These are phyloP conservation scores for Adineta ricciae DNA, from an alignment of 2,888 invertebrate genomes.

Conservation along the genomic window DNA sequence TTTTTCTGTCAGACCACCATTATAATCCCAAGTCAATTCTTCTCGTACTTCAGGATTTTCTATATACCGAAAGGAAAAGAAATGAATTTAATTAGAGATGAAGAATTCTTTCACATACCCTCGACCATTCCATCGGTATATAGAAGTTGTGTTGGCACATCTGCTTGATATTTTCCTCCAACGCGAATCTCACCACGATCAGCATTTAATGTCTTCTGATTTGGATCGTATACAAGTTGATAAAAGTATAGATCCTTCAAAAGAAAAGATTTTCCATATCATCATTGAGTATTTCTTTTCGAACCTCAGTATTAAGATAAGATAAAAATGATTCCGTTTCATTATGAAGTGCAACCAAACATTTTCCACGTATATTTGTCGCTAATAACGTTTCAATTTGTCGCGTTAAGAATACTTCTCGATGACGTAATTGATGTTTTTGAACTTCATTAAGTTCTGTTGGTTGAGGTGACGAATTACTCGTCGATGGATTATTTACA, in stretches of 20 bases:
- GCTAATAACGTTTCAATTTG: slow-evolving; percentile 53
- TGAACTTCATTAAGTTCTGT: slow-evolving; percentile 26
- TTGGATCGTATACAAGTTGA: slow-evolving; percentile 96
- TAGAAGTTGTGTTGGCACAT: slow-evolving; percentile 57
- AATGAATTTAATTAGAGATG: neutral
- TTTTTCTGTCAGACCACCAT: slow-evolving; percentile 74
- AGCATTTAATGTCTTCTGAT: slow-evolving; percentile 92
- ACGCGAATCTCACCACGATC: slow-evolving; percentile 86
- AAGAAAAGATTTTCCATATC: neutral
- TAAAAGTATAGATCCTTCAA: slow-evolving; percentile 81
- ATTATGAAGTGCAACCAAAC: slow-evolving; percentile 92
- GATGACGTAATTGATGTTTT: slow-evolving; percentile 31
- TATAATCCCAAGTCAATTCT: neutral
- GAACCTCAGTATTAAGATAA: neutral
- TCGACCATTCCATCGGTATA: neutral
- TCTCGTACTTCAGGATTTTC: neutral
- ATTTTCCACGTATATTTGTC: slow-evolving; percentile 97
- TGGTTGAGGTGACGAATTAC: neutral
- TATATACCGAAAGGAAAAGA: neutral
- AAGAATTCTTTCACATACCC: neutral
- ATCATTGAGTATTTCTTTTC: neutral
- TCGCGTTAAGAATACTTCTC: slow-evolving; percentile 29
- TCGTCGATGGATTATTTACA: neutral
- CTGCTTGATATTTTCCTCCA: slow-evolving; percentile 91
- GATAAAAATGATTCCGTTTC: slow-evolving; percentile 24